Base-by-base conservation (phyloP, 1,140 invertebrate genomes). In the Lethrus apterus region DNA sequence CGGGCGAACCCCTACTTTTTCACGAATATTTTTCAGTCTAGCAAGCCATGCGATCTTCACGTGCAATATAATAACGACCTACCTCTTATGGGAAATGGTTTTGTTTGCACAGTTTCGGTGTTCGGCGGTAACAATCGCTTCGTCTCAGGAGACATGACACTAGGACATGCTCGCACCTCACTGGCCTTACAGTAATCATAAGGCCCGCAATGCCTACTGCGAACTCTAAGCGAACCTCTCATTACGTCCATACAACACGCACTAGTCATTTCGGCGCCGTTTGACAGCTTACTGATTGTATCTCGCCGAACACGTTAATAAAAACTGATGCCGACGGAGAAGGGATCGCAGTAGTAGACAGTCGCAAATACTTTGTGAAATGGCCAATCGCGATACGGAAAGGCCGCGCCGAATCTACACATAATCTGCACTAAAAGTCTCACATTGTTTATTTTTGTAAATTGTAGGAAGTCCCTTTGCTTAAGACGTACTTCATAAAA, bases 71-170 rank as follows among this genome's bases (percentile, higher is more conserved):
- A n/a, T n/a, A n/a, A n/a, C n/a, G 13, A 59, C 60, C 73, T 72
- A 80, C 85, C 84, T 75, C 85, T 73, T 41, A 88, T 85, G 13
- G 85, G 86, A 64, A 89, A 88, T 24, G 85, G 85, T 70, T 89
- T 89, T 7, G 86, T 89, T 73, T 86, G 85, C 35, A 88, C 83
- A 10, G 85, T 88, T 60, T 87, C 84, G 20, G 81, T 79, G 15
- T 80, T 84, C 11, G 83, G 83, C 29, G 82, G 82, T 52, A 80
- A 52, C 4, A 79, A 67, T 56, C 78, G 71, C 46, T 77, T 75
- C 7, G 77, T 73, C 59, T 79, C 77, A 19, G 77, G 65, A n/a
- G 74, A 79, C 77, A 80, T 80, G 0, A 70, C 73, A 66, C 77
- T 79, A 2, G 78, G 76, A 59, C 78, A 80, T 55, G 72, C 59